These are phyloP conservation scores for Catocala nupta DNA, from an alignment of 2,888 invertebrate species.

Conservation along the genomic window DNA sequence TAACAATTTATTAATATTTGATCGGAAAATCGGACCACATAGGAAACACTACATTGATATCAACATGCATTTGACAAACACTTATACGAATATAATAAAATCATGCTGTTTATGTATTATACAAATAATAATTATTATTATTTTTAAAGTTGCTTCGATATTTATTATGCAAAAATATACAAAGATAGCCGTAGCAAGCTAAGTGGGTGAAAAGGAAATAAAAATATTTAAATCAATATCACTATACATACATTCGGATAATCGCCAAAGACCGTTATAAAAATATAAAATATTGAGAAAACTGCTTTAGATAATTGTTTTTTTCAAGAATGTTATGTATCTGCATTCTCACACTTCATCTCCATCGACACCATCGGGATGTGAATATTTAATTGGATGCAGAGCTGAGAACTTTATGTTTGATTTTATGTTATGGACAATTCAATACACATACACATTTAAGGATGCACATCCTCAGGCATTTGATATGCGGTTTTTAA, in stretches of 20 bases:
- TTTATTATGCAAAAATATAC: conserved; percentile 47
- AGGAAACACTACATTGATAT: background rate
- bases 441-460: too few relatives aligned
- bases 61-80: conserved; percentile 10
- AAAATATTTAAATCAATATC: conserved; percentile 14
- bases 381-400: too few relatives aligned
- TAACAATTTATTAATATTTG: conserved; percentile 3
- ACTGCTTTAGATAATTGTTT: too few relatives aligned
- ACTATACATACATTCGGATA: conserved; percentile 19
- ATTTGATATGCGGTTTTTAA: too few relatives aligned
- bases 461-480: too few relatives aligned
- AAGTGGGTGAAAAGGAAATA: conserved; percentile 18
- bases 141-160: conserved; percentile 17
- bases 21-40: background rate
- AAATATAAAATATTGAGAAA: too few relatives aligned
- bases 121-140: too few relatives aligned
- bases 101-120: conserved; percentile 2
- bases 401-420: too few relatives aligned
- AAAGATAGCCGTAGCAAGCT: conserved; percentile 31
- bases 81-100: conserved; percentile 3
- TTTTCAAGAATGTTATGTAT: too few relatives aligned
- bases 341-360: too few relatives aligned
- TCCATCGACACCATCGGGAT: too few relatives aligned
- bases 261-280: conserved; percentile 12
- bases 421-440: too few relatives aligned